Conservation (phyloP, 2,113 vertebrate genomes). For the Notiomystis cincta region DNA sequence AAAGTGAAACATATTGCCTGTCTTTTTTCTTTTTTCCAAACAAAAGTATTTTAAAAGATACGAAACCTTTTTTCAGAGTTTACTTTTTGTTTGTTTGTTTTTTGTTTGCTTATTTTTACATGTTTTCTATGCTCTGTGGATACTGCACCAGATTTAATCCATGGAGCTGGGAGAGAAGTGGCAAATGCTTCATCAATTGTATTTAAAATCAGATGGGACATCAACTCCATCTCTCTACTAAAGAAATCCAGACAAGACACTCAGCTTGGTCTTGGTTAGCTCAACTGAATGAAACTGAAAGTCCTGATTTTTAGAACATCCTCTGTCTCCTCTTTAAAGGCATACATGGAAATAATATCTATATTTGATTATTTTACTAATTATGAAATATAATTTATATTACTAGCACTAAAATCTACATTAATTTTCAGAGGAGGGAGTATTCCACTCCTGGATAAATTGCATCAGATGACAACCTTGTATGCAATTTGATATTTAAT, state of each 20-base stretch:
- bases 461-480: background rate
- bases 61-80: background rate
- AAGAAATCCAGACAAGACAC: background rate
- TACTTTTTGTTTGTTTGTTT: background rate
- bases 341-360: background rate
- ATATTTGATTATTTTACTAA: background rate
- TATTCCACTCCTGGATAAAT: background rate
- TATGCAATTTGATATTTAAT: slow-evolving; percentile 15
- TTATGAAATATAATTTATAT: background rate
- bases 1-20: background rate
- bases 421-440: background rate
- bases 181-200: background rate
- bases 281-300: background rate
- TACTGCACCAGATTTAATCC: background rate
- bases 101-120: background rate
- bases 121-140: background rate
- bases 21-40: background rate
- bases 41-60: background rate
- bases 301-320: background rate
- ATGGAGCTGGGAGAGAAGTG: background rate
- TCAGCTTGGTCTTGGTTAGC: background rate
- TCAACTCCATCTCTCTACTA: background rate
- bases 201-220: background rate
- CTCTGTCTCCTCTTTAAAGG: background rate
- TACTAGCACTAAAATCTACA: background rate